Evolutionary conservation across 2,797 vertebrate species (phyloP).

Genomic region (Pelobates cultripes): DNA sequence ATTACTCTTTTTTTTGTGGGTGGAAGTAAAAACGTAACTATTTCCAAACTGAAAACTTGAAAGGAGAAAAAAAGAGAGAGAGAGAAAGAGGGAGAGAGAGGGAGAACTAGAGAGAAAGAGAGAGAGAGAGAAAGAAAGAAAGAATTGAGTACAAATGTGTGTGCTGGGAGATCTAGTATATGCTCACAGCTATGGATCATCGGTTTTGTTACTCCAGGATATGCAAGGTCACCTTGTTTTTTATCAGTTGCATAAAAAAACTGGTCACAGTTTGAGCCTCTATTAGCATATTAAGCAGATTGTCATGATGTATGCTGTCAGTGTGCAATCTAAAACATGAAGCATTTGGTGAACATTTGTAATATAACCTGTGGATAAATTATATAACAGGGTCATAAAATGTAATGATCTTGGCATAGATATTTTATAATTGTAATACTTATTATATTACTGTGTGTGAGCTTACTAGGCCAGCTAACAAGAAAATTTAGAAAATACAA

Average conservation of each 20-base stretch:
- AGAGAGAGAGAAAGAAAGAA: background rate
- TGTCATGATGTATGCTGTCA: constrained; percentile 11
- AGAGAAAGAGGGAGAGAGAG: background rate
- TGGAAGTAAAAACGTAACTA: too few relatives aligned
- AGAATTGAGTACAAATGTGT: background rate
- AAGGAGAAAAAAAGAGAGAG: too few relatives aligned
- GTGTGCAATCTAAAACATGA: background rate
- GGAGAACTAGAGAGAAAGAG: too few relatives aligned
- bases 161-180: background rate
- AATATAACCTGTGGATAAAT: background rate
- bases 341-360: background rate
- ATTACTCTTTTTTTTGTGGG: too few relatives aligned
- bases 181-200: constrained; percentile 11
- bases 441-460: background rate
- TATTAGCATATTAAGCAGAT: constrained; percentile 28
- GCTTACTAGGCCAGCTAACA: background rate
- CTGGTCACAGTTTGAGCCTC: constrained; percentile 23
- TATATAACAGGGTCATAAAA: background rate
- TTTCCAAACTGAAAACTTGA: too few relatives aligned
- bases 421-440: background rate
- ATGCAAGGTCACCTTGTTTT: constrained; percentile 24
- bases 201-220: background rate
- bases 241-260: constrained; percentile 11
- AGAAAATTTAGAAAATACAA: background rate
- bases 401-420: background rate